phyloP scores from a whole-genome alignment of 2,888 invertebrate species.

The Isotomurus palustris region DNA sequence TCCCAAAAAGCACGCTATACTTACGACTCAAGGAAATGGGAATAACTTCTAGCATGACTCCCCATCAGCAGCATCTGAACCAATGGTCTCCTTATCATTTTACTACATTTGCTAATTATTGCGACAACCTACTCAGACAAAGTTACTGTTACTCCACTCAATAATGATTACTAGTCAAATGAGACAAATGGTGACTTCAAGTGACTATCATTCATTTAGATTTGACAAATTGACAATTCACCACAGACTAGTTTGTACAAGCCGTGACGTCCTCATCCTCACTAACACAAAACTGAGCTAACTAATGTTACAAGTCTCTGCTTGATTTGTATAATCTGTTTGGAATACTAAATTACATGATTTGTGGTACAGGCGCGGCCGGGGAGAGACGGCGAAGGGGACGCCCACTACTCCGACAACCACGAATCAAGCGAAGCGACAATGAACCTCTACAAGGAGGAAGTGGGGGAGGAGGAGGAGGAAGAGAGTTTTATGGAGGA shows the following conservation, averaged over 20 bases:
- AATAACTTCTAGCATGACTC: constrained; percentile 36
- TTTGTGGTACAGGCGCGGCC: constrained; percentile 25
- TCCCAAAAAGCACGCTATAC: constrained; percentile 44
- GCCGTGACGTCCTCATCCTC: too few relatives aligned
- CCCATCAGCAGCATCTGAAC: constrained; percentile 31
- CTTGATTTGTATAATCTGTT: too few relatives aligned
- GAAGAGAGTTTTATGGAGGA: constrained; percentile 12
- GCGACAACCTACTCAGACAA: neutral
- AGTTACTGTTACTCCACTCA: too few relatives aligned
- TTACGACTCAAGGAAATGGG: constrained; percentile 43
- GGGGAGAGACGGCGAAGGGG: constrained; percentile 52
- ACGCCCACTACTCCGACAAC: constrained; percentile 63
- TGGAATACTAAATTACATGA: constrained; percentile 6
- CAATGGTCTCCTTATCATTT: constrained; percentile 31
- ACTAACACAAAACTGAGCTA: too few relatives aligned
- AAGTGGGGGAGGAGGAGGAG: constrained; percentile 29
- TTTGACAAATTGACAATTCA: too few relatives aligned
- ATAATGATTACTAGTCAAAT: neutral
- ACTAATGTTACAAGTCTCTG: too few relatives aligned
- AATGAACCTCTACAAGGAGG: constrained; percentile 33
- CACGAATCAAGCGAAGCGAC: constrained; percentile 56
- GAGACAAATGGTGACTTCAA: neutral
- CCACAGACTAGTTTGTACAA: too few relatives aligned
- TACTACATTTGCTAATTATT: neutral
- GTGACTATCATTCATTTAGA: neutral